Evolutionary conservation across 2,888 invertebrate genomes (phyloP).

Genomic region (Conomelus anceps): DNA sequence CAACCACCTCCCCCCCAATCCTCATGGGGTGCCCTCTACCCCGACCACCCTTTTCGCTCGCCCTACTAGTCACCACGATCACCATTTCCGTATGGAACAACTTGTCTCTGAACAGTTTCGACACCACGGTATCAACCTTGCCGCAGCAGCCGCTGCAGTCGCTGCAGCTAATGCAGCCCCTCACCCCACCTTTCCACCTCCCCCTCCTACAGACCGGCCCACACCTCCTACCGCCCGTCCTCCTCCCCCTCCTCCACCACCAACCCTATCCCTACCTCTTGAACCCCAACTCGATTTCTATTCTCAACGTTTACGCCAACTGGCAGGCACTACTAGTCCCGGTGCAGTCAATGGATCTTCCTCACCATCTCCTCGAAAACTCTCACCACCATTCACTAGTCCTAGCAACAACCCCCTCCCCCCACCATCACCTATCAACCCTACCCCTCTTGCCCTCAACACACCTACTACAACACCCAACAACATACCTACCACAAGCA

Average conservation of each 20-base stretch:
- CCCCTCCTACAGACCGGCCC: slow-evolving; percentile 28
- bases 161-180: slow-evolving; percentile 47
- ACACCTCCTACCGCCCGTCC: slow-evolving; percentile 43
- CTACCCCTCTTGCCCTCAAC: slow-evolving; percentile 46
- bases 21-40: slow-evolving; percentile 28
- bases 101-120: slow-evolving; percentile 75
- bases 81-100: slow-evolving; percentile 76
- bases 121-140: slow-evolving; percentile 61
- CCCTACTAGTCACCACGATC: slow-evolving; percentile 65
- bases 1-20: slow-evolving; percentile 27
- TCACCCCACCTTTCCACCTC: slow-evolving; percentile 44
- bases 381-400: slow-evolving; percentile 44
- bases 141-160: slow-evolving; percentile 63
- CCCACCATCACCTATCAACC: slow-evolving; percentile 67
- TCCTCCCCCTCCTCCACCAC: slow-evolving; percentile 47
- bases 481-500: not conserved
- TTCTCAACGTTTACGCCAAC: slow-evolving; percentile 98
- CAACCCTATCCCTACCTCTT: slow-evolving; percentile 55
- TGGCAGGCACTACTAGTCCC: slow-evolving; percentile 92
- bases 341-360: slow-evolving; percentile 58
- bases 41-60: slow-evolving; percentile 66
- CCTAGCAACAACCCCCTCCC: slow-evolving; percentile 32
- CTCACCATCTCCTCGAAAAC: slow-evolving; percentile 42
- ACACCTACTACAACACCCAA: slow-evolving; percentile 20
- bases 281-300: slow-evolving; percentile 97